Base-by-base conservation (phyloP, 2,797 vertebrate species). In the Ctenopoma kingsleyae region DNA sequence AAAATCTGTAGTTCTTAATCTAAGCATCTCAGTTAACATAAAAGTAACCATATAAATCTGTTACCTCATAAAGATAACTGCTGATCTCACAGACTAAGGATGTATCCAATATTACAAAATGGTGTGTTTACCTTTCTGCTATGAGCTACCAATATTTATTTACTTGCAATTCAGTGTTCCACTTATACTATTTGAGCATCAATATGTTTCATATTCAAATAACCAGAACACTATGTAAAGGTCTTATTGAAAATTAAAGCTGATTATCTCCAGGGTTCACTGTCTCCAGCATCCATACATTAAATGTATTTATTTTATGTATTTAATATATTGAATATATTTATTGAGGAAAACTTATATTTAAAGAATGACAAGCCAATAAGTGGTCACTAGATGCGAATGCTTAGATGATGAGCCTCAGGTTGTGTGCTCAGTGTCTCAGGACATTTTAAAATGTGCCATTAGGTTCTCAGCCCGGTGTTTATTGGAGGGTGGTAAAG, bases 381-480 rank as follows among this genome's bases (percentile, higher is more conserved):
- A 16, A n/a, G 16, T 43, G 2, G 41, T 35, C 53, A 57, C 32
- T 10, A 13, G 20, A 46, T 36, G 12, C 30, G 10, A 43, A 54
- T 32, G 6, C 15, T 12, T 51, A 15, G 4, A 9, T 32, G 27
- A 30, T 32, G 54, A 55, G 62, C 8, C 8, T 70, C 8, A 36
- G 38, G n/a, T 48, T 51, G 25, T 1, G 5, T 36, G 25, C 8
- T 43, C 25, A 32, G 44, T 19, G 8, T 44, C 56, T 77, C 20
- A 47, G 49, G n/a, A 30, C 44, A 43, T 30, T 53, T 48, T 54
- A 10, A 76, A 54, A 80, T 52, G 50, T 67, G 35, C 46, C 60
- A 53, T 53, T 52, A 5, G 15, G 19, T 23, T 13, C 15, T 40
- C 23, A 44, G 10, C 6, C 17, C 6, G 8, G 17, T 0, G 3